Conservation (phyloP, 2,888 invertebrate genomes). For the Meteorus cinctellus region DNA sequence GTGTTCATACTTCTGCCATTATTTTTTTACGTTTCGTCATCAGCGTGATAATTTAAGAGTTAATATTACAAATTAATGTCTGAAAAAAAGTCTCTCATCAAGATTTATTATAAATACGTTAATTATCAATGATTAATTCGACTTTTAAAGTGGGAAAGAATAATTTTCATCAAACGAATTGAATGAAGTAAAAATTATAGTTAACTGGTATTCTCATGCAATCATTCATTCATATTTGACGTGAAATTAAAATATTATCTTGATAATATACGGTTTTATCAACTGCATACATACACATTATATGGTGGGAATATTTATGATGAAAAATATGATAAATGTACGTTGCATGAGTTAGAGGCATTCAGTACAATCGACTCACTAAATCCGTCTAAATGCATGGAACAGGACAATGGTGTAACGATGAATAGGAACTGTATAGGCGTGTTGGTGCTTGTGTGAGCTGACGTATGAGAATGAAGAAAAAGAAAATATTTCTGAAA, state of each 20-base stretch:
- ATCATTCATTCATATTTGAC: background rate
- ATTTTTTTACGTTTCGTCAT: no score
- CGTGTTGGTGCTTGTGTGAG: constrained; percentile 3
- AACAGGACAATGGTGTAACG: background rate
- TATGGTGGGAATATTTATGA: background rate
- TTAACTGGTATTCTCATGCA: no score
- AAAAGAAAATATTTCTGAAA: background rate
- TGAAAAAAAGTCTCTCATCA: no score
- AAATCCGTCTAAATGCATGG: constrained; percentile 4
- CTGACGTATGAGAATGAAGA: background rate
- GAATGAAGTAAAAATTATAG: no score
- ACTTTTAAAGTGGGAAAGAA: no score
- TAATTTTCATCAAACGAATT: no score
- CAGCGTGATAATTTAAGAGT: no score
- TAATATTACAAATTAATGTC: no score
- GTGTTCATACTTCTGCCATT: no score
- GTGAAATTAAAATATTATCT: background rate
- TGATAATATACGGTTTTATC: background rate
- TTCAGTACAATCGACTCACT: constrained; percentile 8
- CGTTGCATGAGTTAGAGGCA: constrained; percentile 19
- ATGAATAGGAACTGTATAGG: background rate
- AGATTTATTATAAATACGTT: no score
- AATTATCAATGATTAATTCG: no score
- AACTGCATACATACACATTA: background rate
- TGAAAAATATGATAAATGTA: constrained; percentile 9